phyloP scores from a whole-genome alignment of 2,888 invertebrate species.

The Thera obeliscata region DNA sequence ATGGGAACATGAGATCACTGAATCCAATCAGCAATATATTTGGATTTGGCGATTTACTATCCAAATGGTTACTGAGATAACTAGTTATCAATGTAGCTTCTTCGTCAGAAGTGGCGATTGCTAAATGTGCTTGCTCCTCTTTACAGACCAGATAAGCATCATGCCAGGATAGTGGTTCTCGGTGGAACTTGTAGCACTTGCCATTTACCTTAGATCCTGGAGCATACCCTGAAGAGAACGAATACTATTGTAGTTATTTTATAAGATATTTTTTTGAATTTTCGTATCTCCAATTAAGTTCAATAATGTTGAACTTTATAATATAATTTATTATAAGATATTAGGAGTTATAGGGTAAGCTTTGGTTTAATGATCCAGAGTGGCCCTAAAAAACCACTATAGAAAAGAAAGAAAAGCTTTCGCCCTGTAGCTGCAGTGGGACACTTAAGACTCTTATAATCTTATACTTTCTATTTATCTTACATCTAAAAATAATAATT shows the following conservation, averaged over 20 bases:
- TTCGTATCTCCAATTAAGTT: too few relatives aligned
- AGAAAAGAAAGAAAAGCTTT: too few relatives aligned
- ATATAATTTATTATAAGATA: too few relatives aligned
- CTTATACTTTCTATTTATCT: too few relatives aligned
- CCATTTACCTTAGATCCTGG: conserved; percentile 43
- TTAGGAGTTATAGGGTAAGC: too few relatives aligned
- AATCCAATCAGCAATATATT: conserved; percentile 61
- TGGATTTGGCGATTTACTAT: conserved; percentile 55
- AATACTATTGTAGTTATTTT: neutral
- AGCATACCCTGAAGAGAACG: conserved; percentile 48
- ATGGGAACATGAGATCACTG: conserved; percentile 62
- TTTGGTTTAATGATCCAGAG: too few relatives aligned
- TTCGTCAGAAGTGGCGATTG: conserved; percentile 57
- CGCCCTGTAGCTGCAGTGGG: too few relatives aligned
- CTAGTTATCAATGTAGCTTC: conserved; percentile 57
- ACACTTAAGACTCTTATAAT: too few relatives aligned
- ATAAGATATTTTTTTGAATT: too few relatives aligned
- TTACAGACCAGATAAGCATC: conserved; percentile 59
- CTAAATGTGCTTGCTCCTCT: conserved; percentile 56
- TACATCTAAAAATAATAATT: too few relatives aligned
- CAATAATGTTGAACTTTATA: too few relatives aligned
- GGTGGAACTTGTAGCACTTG: conserved; percentile 63
- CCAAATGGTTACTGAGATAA: conserved; percentile 54
- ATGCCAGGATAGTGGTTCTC: conserved; percentile 59
- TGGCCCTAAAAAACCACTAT: too few relatives aligned